phyloP scores from a whole-genome alignment of 2,113 vertebrate genomes.

The Cyphotilapia sp. region DNA sequence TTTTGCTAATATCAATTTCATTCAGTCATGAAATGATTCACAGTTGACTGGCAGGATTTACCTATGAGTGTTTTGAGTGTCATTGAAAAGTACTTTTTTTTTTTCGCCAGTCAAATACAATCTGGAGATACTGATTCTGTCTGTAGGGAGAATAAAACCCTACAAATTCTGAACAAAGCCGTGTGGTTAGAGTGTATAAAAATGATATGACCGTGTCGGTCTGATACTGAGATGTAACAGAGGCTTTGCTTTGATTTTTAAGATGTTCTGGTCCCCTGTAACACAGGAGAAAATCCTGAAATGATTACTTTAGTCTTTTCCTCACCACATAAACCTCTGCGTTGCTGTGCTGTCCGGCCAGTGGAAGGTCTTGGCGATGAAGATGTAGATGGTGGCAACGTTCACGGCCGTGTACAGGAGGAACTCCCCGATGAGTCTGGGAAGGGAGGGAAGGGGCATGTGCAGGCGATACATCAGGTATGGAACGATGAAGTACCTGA shows the following conservation, averaged over 20 bases:
- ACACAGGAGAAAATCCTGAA: neutral
- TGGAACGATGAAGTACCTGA: constrained; percentile 93
- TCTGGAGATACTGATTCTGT: neutral
- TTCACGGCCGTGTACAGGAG: constrained; percentile 80
- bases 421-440: constrained; percentile 80
- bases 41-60: neutral
- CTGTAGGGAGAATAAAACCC: neutral
- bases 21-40: neutral
- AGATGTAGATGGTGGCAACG: constrained; percentile 79
- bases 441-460: constrained; percentile 77
- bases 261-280: neutral
- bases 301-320: neutral
- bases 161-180: neutral
- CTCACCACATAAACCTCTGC: constrained; percentile 97
- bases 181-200: neutral
- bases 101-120: accelerated
- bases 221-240: neutral
- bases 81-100: neutral
- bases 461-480: constrained; percentile 91
- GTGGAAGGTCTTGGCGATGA: constrained; percentile 83
- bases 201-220: accelerated
- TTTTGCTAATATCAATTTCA: neutral
- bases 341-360: constrained; percentile 81
- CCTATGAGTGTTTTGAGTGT: accelerated
- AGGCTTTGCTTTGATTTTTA: neutral